A percentile compares a stretch with the other conserved stretches of the same genome.
These are phyloP conservation scores for Odobenus rosmarus DNA, from an alignment of 2,113 vertebrate genomes.

Conservation along the genomic window DNA sequence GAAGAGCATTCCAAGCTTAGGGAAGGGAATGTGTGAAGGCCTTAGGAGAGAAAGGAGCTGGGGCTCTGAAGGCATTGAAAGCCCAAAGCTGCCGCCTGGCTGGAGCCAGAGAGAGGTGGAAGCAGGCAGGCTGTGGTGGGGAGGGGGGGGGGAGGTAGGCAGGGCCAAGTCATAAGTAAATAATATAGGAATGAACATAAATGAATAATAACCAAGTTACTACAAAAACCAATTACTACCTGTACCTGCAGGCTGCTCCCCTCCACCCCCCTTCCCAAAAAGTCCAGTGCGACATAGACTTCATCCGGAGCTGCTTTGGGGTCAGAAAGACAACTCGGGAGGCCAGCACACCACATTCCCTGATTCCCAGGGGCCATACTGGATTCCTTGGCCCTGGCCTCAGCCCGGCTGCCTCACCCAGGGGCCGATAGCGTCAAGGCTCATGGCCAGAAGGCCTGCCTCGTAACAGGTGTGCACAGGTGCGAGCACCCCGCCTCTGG, in stretches of 20 bases:
- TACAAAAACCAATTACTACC: background rate
- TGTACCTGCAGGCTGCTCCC: background rate
- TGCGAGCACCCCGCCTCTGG: background rate
- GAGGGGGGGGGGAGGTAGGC: too few species aligned
- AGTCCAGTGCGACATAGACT: background rate
- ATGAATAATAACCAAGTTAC: background rate
- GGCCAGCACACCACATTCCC: too few species aligned
- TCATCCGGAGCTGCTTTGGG: background rate
- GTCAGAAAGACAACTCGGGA: background rate
- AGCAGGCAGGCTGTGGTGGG: background rate
- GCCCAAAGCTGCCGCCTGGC: background rate
- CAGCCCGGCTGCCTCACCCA: background rate
- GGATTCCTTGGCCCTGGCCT: background rate
- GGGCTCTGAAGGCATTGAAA: background rate
- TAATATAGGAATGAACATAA: background rate
- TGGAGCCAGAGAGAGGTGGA: background rate
- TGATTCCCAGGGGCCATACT: background rate
- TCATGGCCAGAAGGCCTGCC: background rate
- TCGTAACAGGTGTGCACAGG: background rate
- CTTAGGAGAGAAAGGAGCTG: background rate
- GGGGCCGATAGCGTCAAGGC: background rate
- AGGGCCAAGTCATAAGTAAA: background rate
- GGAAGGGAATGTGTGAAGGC: background rate
- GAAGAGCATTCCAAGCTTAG: background rate
- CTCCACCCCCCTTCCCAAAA: fast-evolving